A percentile compares a stretch with the other conserved stretches of the same genome.
phyloP scores from a whole-genome alignment of 2,797 vertebrate species.

The Pangasius mekongensis region DNA sequence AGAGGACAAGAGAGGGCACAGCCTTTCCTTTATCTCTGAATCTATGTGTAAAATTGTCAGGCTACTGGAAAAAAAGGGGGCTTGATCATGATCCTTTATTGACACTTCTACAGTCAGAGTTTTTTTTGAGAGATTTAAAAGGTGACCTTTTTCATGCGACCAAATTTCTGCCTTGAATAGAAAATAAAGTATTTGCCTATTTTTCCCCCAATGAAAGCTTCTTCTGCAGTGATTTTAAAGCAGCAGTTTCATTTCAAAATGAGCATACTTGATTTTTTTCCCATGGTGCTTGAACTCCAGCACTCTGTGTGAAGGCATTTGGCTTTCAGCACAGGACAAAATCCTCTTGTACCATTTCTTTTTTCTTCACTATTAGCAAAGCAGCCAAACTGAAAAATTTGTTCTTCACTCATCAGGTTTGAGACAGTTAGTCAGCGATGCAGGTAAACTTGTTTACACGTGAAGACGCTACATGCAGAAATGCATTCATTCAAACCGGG shows the following conservation, averaged over 20 bases:
- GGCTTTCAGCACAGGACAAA: conserved; percentile 35
- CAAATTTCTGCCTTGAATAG: background rate
- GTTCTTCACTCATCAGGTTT: background rate
- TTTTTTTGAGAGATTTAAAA: background rate
- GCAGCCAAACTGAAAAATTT: background rate
- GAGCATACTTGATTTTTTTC: conserved; percentile 12
- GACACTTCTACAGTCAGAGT: background rate
- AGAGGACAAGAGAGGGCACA: conserved; percentile 30
- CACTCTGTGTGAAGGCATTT: conserved; percentile 42
- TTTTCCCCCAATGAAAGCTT: background rate
- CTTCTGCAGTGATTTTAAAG: conserved; percentile 25
- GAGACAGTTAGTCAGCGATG: background rate
- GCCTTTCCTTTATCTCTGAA: conserved; percentile 19
- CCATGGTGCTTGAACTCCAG: conserved; percentile 38
- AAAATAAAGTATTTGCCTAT: background rate
- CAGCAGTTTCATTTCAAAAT: conserved; percentile 13
- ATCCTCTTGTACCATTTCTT: background rate
- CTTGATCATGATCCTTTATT: conserved; percentile 17
- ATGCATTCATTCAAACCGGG: background rate
- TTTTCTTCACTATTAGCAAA: background rate
- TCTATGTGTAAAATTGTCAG: conserved; percentile 27
- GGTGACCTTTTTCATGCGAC: background rate
- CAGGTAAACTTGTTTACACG: background rate
- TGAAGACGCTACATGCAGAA: background rate
- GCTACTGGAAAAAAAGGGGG: background rate